A percentile compares a stretch with the other conserved stretches of the same genome.
These are phyloP conservation scores for Drosophila cardini DNA, from an alignment of 1,140 invertebrate species.

Conservation along the genomic window DNA sequence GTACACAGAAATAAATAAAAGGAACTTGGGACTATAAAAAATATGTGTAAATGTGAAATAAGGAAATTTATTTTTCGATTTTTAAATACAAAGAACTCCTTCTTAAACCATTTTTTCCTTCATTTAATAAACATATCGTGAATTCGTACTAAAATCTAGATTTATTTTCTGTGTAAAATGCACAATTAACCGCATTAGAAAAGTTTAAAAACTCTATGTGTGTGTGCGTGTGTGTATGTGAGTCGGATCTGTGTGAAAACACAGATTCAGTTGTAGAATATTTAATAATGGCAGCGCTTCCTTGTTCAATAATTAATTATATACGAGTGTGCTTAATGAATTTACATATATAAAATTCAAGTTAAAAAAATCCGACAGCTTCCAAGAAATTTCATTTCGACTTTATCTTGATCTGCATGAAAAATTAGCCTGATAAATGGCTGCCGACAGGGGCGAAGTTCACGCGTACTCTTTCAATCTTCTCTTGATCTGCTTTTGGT, in stretches of 20 bases:
- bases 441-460: constrained; percentile 34
- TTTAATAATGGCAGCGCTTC: neutral
- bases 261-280: neutral
- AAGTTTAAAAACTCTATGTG: neutral
- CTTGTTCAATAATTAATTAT: constrained; percentile 27
- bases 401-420: constrained; percentile 33
- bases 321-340: neutral
- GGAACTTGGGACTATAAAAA: too few species aligned
- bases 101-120: too few species aligned
- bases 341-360: constrained; percentile 25
- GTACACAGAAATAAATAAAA: too few species aligned
- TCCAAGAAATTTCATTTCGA: constrained; percentile 23
- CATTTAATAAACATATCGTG: too few species aligned
- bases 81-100: too few species aligned
- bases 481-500: constrained; percentile 32
- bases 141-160: too few species aligned
- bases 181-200: too few species aligned
- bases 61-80: too few species aligned
- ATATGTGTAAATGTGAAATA: too few species aligned
- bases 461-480: constrained; percentile 19
- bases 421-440: constrained; percentile 50
- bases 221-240: neutral
- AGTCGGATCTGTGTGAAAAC: too few species aligned
- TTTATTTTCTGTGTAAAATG: too few species aligned
- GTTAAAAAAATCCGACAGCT: constrained; percentile 11